These are phyloP conservation scores for Ophion costatus DNA, from an alignment of 2,888 invertebrate species.

Conservation along the genomic window DNA sequence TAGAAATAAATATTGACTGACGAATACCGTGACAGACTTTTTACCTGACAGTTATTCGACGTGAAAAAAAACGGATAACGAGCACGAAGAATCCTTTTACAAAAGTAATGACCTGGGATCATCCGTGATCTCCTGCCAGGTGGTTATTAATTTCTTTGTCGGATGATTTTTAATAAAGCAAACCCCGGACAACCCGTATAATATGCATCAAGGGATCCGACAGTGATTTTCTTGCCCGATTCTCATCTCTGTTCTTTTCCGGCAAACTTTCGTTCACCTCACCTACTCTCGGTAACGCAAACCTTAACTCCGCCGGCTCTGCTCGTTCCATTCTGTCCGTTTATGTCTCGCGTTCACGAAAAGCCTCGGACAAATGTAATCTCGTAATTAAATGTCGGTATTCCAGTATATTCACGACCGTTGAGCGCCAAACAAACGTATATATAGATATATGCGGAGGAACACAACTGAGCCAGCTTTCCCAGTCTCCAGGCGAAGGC, in stretches of 20 bases:
- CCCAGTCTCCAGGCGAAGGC: not conserved
- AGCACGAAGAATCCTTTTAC: not conserved
- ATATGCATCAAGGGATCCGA: conserved; percentile 57
- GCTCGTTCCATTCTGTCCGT: conserved; percentile 35
- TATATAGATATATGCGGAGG: not conserved
- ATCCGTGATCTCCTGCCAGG: not conserved
- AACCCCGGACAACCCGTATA: conserved; percentile 23
- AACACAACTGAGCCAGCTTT: not conserved
- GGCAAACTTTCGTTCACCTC: conserved; percentile 22
- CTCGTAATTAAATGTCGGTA: conserved; percentile 67
- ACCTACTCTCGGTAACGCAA: not conserved
- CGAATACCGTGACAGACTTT: too few species aligned
- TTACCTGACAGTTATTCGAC: not conserved
- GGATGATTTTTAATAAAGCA: conserved; percentile 53
- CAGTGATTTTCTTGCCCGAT: conserved; percentile 26
- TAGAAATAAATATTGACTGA: too few species aligned
- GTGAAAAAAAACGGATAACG: not conserved
- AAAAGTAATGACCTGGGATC: not conserved
- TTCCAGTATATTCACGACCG: conserved; percentile 57
- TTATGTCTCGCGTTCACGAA: conserved; percentile 24
- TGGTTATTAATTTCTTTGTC: conserved; percentile 53
- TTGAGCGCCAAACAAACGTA: conserved; percentile 36
- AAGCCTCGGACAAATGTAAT: conserved; percentile 59
- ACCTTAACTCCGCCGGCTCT: not conserved
- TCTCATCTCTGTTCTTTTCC: not conserved